Evolutionary conservation across 2,113 vertebrate genomes (phyloP).

Genomic region (Casuarius casuarius): DNA sequence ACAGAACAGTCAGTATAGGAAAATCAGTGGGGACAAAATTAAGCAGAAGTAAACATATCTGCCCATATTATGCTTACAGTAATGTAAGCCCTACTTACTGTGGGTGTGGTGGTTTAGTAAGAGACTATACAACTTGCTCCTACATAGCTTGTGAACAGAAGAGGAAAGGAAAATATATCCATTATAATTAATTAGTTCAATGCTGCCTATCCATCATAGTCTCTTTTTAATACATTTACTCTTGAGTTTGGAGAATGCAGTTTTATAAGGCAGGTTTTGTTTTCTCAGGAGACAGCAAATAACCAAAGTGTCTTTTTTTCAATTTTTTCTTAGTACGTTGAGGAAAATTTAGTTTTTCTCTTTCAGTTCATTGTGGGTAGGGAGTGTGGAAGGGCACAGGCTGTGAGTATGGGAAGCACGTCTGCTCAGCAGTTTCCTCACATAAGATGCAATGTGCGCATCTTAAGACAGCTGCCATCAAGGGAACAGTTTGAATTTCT

Average conservation of each 20-base stretch:
- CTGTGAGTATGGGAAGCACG: neutral
- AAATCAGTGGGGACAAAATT: neutral
- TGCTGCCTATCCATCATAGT: neutral
- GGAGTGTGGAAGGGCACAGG: neutral
- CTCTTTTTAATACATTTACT: neutral
- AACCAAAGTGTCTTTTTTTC: neutral
- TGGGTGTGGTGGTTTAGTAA: neutral
- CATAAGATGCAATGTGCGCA: neutral
- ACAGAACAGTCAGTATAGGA: too few relatives aligned
- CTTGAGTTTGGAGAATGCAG: neutral
- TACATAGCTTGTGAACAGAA: neutral
- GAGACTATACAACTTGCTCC: neutral
- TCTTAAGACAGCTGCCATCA: neutral
- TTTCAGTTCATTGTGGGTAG: neutral
- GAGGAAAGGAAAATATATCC: neutral
- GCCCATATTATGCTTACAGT: fast-evolving
- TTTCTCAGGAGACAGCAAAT: neutral
- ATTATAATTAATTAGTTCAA: neutral
- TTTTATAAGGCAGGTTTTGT: neutral
- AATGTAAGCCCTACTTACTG: neutral
- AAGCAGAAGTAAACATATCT: neutral
- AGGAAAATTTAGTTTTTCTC: neutral
- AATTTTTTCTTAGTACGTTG: neutral
- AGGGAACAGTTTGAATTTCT: neutral
- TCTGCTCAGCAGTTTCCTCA: neutral